These are phyloP conservation scores for Tretioscincus oriximinensis DNA, from an alignment of 2,113 vertebrate species.

Conservation along the genomic window DNA sequence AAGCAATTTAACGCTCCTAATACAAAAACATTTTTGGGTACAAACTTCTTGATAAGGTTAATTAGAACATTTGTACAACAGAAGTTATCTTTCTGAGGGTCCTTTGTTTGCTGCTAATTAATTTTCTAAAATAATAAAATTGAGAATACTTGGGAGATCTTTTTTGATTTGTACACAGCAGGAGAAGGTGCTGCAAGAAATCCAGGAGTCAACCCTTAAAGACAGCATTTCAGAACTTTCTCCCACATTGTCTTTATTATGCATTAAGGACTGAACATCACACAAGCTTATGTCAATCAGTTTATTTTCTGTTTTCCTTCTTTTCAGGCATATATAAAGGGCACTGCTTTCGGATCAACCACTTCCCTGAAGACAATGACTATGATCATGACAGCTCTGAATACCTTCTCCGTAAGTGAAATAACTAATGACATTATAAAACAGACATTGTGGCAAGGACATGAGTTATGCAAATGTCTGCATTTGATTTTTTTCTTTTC, in stretches of 20 bases:
- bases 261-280: background rate
- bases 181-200: background rate
- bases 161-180: conserved; percentile 6
- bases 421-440: rapidly evolving
- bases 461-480: background rate
- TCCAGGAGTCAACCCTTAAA: conserved; percentile 2
- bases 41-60: background rate
- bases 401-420: conserved; percentile 93
- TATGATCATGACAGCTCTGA: conserved; percentile 96
- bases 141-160: background rate
- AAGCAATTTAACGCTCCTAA: background rate
- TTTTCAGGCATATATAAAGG: conserved; percentile 90
- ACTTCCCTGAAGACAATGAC: conserved; percentile 95
- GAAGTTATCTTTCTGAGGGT: too few species aligned
- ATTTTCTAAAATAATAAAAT: background rate
- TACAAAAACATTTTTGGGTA: background rate
- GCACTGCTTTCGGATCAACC: conserved; percentile 95
- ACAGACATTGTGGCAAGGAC: rapidly evolving
- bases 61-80: background rate
- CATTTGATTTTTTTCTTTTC: too few species aligned
- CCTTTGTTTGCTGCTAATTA: background rate
- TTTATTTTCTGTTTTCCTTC: conserved; percentile 32
- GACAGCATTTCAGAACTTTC: conserved; percentile 1
- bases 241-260: background rate
- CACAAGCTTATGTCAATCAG: background rate